These are phyloP conservation scores for Aphaenogaster rudis DNA, from an alignment of 1,140 invertebrate genomes.

Conservation along the genomic window DNA sequence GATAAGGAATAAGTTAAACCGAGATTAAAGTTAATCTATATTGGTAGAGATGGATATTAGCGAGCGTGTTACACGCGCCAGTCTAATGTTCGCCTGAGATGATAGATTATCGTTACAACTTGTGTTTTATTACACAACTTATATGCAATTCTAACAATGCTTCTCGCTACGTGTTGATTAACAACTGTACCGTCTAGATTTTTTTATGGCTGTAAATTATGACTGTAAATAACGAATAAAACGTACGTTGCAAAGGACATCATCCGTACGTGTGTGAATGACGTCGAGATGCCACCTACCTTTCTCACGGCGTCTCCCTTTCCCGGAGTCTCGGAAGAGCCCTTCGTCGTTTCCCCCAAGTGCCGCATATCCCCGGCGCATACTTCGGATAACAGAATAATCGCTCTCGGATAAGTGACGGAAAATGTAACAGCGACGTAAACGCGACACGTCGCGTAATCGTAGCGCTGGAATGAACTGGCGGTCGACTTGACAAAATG, in stretches of 20 bases:
- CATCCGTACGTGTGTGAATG: constrained; percentile 40
- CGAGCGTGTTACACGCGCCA: not conserved
- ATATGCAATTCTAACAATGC: not conserved
- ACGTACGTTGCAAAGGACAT: constrained; percentile 42
- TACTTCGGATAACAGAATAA: constrained; percentile 18
- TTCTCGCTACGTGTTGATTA: not conserved
- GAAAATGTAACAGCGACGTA: constrained; percentile 41
- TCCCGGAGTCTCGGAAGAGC: not conserved
- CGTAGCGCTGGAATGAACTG: constrained; percentile 5
- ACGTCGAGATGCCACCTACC: constrained; percentile 26
- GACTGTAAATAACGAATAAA: constrained; percentile 63
- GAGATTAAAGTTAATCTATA: too few species aligned
- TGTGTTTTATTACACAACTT: not conserved
- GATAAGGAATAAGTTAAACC: too few species aligned
- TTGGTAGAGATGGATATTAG: not conserved
- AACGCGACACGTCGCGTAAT: not conserved
- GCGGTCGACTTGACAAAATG: constrained; percentile 25
- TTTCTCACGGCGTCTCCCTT: not conserved
- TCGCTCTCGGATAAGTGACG: constrained; percentile 17
- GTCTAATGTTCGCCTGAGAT: not conserved
- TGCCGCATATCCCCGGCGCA: not conserved
- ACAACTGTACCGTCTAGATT: constrained; percentile 22
- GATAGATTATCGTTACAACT: not conserved
- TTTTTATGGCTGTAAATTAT: constrained; percentile 38
- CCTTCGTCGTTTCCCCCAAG: not conserved